Evolutionary conservation across 2,888 invertebrate species (phyloP).

Genomic region (Nemurella pictetii): DNA sequence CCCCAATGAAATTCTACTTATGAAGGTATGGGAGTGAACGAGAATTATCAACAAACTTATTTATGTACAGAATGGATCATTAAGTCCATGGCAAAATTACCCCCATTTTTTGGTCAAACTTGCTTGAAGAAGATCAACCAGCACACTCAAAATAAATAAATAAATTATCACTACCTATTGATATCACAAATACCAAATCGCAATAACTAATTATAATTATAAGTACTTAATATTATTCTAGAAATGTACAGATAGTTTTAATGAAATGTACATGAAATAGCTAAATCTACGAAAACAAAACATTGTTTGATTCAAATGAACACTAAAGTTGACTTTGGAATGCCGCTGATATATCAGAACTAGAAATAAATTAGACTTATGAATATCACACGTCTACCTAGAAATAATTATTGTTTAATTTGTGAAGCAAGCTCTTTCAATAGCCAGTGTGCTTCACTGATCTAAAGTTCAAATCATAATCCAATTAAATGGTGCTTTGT

Average conservation of each 20-base stretch:
- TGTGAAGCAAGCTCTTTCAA: too few species aligned
- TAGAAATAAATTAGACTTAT: not conserved
- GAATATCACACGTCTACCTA: not conserved
- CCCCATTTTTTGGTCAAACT: not conserved
- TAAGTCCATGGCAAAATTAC: not conserved
- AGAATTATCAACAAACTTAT: too few species aligned
- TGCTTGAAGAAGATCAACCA: not conserved
- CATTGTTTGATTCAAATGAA: not conserved
- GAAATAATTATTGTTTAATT: too few species aligned
- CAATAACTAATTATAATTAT: not conserved
- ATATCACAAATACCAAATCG: not conserved
- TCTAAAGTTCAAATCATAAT: too few species aligned
- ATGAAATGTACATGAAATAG: not conserved
- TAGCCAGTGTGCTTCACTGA: too few species aligned
- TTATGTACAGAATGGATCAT: not conserved
- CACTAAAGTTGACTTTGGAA: constrained; percentile 19
- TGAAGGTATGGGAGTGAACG: too few species aligned
- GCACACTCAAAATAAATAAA: not conserved
- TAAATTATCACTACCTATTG: constrained; percentile 19
- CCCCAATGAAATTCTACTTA: too few species aligned
- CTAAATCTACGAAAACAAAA: not conserved
- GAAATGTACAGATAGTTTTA: not conserved
- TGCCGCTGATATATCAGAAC: constrained; percentile 21
- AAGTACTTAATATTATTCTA: not conserved
- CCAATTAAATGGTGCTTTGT: too few species aligned